Evolutionary conservation across 2,797 vertebrate species (phyloP), one percentile per base, ranked within the genome.

Genomic region (Danionella dracula): DNA sequence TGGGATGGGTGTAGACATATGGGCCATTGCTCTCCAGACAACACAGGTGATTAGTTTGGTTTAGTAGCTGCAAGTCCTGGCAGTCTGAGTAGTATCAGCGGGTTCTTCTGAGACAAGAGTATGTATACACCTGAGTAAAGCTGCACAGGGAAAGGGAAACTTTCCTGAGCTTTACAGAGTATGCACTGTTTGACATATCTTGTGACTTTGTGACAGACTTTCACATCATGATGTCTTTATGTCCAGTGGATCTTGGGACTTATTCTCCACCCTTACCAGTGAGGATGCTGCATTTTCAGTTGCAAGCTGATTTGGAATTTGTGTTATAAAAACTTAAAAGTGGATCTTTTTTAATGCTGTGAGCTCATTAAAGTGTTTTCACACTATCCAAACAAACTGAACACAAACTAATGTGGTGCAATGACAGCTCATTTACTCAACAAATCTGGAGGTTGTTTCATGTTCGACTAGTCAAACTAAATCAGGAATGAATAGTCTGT

Each of bases 1-100:
- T 82, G 70, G 75, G 76, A 81, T 79, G 61, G 66, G 57, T 57
- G 40, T 69, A 70, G 81, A 76, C 83, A 88, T 80, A 86, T 87
- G 82, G 83, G 78, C 78, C 58, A 62, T 66, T 66, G 69, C 75
- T 78, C 75, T 82, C 76, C 75, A 78, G 78, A 79, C 79, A 66
- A 77, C 82, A 77, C 78, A 44, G 58, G 54, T 65, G 48, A 71
- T 67, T 55, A 75, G 73, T 64, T 71, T 49, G 40, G 40, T 12
- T 38, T 59, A 50, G 40, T 41, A 20, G 23, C 11, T 54, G 19
- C 12, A 44, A 35, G 31, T 37, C 9, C 6, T 49, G 15, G 20
- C 21, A 41, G 41, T 40, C 10, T 29, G 12, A 27, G 11, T 53
- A 29, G 48, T 32, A 15, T 27, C 61, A 6, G 51, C 54, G 63